Conservation (phyloP, 37 sponge, comb jelly and placozoan species). For the Crambe crambe region DNA sequence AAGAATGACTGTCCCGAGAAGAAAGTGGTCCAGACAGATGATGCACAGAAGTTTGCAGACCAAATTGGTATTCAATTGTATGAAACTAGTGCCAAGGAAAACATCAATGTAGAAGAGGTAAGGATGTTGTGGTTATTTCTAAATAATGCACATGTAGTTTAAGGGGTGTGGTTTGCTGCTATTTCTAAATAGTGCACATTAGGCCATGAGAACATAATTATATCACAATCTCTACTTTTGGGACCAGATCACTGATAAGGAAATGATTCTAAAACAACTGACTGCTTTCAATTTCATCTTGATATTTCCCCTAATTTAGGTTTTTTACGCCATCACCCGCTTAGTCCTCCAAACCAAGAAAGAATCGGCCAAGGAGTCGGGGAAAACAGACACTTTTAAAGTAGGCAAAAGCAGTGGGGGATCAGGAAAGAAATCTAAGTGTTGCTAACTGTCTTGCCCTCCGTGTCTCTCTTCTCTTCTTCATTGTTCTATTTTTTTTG, state of each 20-base stretch:
- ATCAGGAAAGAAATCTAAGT: conserved; percentile 51
- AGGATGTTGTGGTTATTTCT: conserved; percentile 4
- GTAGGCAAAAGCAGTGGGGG: conserved; percentile 42
- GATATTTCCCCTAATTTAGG: conserved; percentile 42
- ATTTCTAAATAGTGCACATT: not conserved
- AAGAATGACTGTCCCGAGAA: conserved; percentile 95
- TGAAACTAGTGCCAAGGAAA: conserved; percentile 98
- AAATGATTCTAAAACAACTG: no score
- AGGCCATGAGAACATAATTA: not conserved
- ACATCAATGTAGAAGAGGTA: conserved; percentile 97
- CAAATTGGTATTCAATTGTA: conserved; percentile 89
- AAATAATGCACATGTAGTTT: not conserved
- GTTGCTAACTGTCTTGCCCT: conserved; percentile 17
- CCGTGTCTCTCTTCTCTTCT: not conserved
- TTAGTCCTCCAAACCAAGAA: conserved; percentile 88
- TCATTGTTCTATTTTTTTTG: no score
- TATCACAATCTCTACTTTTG: not conserved
- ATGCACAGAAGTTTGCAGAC: conserved; percentile 93
- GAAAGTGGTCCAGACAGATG: conserved; percentile 85
- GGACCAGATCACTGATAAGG: no score
- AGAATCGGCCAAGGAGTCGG: conserved; percentile 56
- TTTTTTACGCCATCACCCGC: conserved; percentile 93
- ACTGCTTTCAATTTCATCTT: not conserved
- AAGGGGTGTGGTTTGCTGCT: not conserved
- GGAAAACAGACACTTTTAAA: conserved; percentile 57